Evolutionary conservation across 2,888 invertebrate genomes (phyloP), one percentile per base, ranked within the genome.

Genomic region (Aplocera efformata): DNA sequence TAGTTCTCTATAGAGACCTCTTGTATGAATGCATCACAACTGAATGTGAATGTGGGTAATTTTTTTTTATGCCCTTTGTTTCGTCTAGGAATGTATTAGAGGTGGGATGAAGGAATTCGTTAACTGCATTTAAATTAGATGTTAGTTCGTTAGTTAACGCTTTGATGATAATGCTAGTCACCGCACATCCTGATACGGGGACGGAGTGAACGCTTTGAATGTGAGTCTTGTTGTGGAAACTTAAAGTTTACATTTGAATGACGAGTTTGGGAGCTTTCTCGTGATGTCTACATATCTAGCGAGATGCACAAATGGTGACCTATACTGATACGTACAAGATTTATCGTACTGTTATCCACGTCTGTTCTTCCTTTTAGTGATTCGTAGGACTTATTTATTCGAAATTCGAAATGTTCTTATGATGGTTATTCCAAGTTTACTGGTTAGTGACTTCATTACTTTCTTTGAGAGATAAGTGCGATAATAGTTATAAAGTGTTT

Each of bases 361-460:
- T 30, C 30, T 58, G 60, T 60, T 67, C 66, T 72, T 72, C 68
- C 66, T 68, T 69, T 63, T 60, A 61, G 58, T 58, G 57, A 47
- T 68, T 60, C 32, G 61, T 73, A 69, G 65, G 21, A 26, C 11
- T 44, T 31, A 35, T 64, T 51, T 51, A 58, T 61, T 66, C 63
- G 23, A 45, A 43, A 39, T 29, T 65, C 53, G 61, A 67, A 68
- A 64, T 57, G 69, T 72, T 79, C 74, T 78, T 77, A 79, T 79
- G 72, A 77, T 64, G 72, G 67, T 69, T 71, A 75, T 79, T 77
- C 73, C 78, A 72, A 75, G 67, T 69, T 41, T 65, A 73, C 73
- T 70, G 79, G 79, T 81, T 79, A 80, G 80, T 79, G 79, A 80
- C 63, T 60, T 53, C 52, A 29, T 50, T 42, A 32, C 38, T 39